A percentile compares a stretch with the other conserved stretches of the same genome.
Conservation (phyloP, 2,888 invertebrate genomes). For the Buathra laborator region DNA sequence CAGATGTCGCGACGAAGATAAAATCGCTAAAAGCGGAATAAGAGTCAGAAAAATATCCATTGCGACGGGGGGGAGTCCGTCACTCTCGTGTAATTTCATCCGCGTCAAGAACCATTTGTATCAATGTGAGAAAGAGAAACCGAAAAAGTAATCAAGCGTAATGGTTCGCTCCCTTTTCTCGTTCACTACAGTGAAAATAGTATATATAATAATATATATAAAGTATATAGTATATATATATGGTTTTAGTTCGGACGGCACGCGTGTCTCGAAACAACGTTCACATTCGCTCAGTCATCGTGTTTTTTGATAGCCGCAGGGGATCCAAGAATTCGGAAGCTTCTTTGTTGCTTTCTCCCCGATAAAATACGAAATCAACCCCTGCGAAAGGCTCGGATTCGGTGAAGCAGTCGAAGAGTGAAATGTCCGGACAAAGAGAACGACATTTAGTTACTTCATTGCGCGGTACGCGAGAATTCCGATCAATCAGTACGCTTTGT, state of each 20-base stretch:
- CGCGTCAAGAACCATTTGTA: slow-evolving; percentile 71
- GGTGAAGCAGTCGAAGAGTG: slow-evolving; percentile 16
- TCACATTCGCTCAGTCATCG: slow-evolving; percentile 23
- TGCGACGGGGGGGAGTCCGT: slow-evolving; percentile 56
- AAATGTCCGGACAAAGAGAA: not conserved
- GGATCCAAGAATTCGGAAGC: slow-evolving; percentile 6
- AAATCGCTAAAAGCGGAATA: slow-evolving; percentile 42
- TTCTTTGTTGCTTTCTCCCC: slow-evolving; percentile 31
- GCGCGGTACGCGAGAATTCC: not conserved
- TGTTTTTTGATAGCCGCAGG: slow-evolving; percentile 31
- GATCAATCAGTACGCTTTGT: slow-evolving; percentile 9
- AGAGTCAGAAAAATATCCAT: slow-evolving; percentile 23
- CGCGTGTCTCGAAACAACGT: slow-evolving; percentile 19
- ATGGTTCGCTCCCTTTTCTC: slow-evolving; percentile 63
- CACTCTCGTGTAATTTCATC: slow-evolving; percentile 70
- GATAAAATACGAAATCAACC: not conserved
- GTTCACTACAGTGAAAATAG: slow-evolving; percentile 22
- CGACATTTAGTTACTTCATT: slow-evolving; percentile 9
- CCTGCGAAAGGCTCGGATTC: not conserved
- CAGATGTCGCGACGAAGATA: slow-evolving; percentile 34
- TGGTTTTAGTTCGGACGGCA: not conserved
- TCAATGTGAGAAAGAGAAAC: slow-evolving; percentile 65
- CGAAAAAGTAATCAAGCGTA: slow-evolving; percentile 73
- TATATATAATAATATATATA: not conserved
- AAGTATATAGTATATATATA: not conserved